A percentile compares a stretch with the other conserved stretches of the same genome.
phyloP scores from a whole-genome alignment of 2,113 vertebrate species.

The Cebidichthys violaceus region DNA sequence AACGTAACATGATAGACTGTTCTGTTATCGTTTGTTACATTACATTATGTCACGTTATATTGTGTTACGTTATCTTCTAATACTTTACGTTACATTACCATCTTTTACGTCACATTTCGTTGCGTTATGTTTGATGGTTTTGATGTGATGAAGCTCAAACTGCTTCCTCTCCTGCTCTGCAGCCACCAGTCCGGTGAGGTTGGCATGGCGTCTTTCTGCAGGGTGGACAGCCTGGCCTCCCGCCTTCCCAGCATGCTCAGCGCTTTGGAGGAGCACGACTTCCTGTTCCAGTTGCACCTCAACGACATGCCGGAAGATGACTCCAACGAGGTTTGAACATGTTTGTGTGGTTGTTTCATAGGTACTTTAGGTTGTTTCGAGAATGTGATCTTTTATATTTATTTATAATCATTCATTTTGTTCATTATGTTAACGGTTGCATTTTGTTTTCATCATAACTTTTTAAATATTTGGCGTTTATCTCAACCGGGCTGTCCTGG shows the following conservation, averaged over 20 bases:
- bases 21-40: no score
- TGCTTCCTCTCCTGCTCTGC: not conserved
- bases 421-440: no score
- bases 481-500: not conserved
- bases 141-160: not conserved
- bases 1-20: no score
- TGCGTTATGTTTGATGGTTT: not conserved
- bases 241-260: conserved; percentile 87
- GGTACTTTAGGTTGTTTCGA: not conserved
- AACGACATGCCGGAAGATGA: conserved; percentile 86
- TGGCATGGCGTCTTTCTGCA: conserved; percentile 90
- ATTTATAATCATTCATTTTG: not conserved
- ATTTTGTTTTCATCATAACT: no score
- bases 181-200: conserved; percentile 92
- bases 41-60: no score
- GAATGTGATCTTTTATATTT: not conserved
- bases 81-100: no score
- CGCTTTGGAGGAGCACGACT: conserved; percentile 92
- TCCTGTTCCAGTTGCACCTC: conserved; percentile 90
- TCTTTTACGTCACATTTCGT: not conserved
- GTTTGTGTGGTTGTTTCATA: not conserved
- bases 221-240: conserved; percentile 81
- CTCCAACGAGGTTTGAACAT: conserved; percentile 85
- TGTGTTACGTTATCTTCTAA: no score
- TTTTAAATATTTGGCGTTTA: not conserved